Percentiles rank a stretch among this genome's conserved stretches.
These are phyloP conservation scores for Morphnarchus princeps DNA, from an alignment of 2,113 vertebrate genomes.

Conservation along the genomic window DNA sequence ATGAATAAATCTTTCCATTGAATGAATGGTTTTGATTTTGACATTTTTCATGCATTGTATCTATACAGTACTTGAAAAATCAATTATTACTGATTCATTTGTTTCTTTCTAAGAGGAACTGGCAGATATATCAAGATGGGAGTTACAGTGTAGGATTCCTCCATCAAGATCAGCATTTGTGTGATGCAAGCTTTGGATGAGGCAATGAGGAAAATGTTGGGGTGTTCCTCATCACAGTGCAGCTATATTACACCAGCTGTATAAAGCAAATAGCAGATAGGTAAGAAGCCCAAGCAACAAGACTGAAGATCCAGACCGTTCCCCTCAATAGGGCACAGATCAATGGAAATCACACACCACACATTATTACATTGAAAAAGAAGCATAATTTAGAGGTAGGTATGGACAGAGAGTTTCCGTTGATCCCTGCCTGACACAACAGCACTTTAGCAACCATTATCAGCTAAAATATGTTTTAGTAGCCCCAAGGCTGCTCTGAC, in stretches of 20 bases:
- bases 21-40: background rate
- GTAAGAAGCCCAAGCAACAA: background rate
- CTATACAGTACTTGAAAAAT: background rate
- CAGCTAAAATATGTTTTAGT: background rate
- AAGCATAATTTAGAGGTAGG: background rate
- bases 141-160: background rate
- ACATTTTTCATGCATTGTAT: background rate
- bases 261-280: background rate
- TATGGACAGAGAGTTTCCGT: background rate
- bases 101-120: background rate
- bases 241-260: background rate
- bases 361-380: background rate
- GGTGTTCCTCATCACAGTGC: background rate
- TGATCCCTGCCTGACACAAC: background rate
- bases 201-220: background rate
- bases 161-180: background rate
- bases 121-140: background rate
- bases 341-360: background rate
- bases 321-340: background rate
- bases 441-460: background rate
- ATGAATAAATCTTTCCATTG: background rate
- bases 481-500: background rate
- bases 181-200: background rate
- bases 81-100: background rate
- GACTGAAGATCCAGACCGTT: background rate